Evolutionary conservation across 1,140 invertebrate genomes (phyloP), one percentile per base, ranked within the genome.

Genomic region (Aphidius gifuensis): DNA sequence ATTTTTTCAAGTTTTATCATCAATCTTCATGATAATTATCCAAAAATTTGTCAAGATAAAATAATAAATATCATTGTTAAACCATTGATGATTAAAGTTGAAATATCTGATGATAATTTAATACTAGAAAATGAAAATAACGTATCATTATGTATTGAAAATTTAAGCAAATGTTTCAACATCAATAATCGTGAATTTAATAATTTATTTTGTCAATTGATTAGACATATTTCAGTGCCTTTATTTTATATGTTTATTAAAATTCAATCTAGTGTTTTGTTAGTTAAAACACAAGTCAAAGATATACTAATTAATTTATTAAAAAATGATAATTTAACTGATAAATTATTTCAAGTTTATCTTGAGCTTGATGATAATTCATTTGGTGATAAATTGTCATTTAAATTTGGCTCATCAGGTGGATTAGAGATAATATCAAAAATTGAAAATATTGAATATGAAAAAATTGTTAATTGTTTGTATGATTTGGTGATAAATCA

Each of bases 1-100:
- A 83, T 86, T 64, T 83, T 82, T 45, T 80, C 79, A 23, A 74
- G 74, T 23, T 88, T 85, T 68, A 79, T 85, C 21, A 78, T 82
- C 61, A 73, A 72, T 57, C 69, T 89, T 32, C 80, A 82, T 69
- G 74, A 83, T 58, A 74, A 77, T 57, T 83, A 85, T 73, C 71
- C 73, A 21, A 58, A 79, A 6, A 69, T 74, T 65, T 80, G 70
- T 63, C 64, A 58, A 16, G 74, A 83, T 48, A 75, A 75, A 64
- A 71, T 80, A 59, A 66, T 87, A 59, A 66, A 81, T 7, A 70
- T 75, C 9, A 73, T 83, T 44, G 74, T 82, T 49, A 74, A 79
- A 21, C 75, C 82, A 23, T 69, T 81, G 43, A 73, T 83, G 42
- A 7, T 61, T 11, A 47, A 45, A 38, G 38, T 64, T 11, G 60